Evolutionary conservation across 2,113 vertebrate species (phyloP), one percentile per base, ranked within the genome.

Genomic region (Antigone vipio): DNA sequence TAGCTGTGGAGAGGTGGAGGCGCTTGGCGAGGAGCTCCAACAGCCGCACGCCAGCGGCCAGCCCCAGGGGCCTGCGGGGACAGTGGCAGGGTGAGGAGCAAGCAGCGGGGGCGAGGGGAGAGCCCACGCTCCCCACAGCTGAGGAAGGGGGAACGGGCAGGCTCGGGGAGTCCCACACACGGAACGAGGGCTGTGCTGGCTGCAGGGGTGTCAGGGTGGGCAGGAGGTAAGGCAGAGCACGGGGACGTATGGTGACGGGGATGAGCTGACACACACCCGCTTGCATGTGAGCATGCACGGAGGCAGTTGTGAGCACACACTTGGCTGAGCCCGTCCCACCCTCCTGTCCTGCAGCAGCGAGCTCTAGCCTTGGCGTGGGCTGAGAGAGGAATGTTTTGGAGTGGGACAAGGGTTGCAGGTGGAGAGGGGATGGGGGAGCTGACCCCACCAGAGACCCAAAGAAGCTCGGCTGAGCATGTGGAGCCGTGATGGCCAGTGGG

Each of bases 21-120:
- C 97, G 98, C 93, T 99, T 98, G 82, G 99, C 99, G 30, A 99
- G 97, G 32, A 98, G 98, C 81, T 99, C 99, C 98, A 99, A 97
- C 69, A 99, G 98, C 89, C 95, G 99, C 72, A 99, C 98, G 1
- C 99, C 99, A 18, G 98, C 98, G 15, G 98, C 98, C 86, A 99
- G 98, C 89, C 98, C 98, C 95, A 99, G 97, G 62, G 97, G 98
- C 93, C 99, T 99, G 97, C 16, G 6, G 79, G 67, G 75, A 95
- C 20, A 82, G 69, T 9, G 26, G 45, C 38, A 75, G 45, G 35
- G 45, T 94, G 42, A 90, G 67, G 71, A 77, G 35, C 2, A 15
- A 45, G 73, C 5, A 15, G 20, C 3, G 40, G 67, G 32, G 42
- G 8, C 0, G 1, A 64, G 16, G 32, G n/a, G 27, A 40, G 17